phyloP scores from a whole-genome alignment of 2,797 vertebrate species.

The Coregonus suidteri region DNA sequence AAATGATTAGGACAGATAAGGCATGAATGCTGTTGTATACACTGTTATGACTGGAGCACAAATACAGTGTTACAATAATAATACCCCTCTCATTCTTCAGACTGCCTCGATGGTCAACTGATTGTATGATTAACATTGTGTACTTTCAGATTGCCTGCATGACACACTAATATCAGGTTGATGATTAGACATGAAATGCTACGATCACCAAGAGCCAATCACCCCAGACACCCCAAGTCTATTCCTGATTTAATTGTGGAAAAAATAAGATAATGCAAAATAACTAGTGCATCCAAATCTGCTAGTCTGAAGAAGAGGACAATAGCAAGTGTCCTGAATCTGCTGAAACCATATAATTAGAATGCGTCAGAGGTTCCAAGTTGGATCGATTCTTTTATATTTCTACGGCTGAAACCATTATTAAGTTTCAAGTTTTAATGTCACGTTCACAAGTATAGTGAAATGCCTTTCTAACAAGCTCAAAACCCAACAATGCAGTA shows the following conservation, averaged over 20 bases:
- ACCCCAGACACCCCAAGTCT: neutral
- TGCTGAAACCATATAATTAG: too few relatives aligned
- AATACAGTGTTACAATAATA: slow-evolving; percentile 9
- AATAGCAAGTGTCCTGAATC: too few relatives aligned
- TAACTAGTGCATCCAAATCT: neutral
- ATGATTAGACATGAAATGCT: neutral
- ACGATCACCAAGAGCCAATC: neutral
- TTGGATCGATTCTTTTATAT: too few relatives aligned
- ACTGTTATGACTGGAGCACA: slow-evolving; percentile 36
- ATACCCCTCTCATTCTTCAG: neutral
- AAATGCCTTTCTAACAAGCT: too few relatives aligned
- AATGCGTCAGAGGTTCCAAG: too few relatives aligned
- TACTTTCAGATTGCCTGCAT: neutral
- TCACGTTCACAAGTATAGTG: too few relatives aligned
- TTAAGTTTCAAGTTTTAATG: too few relatives aligned
- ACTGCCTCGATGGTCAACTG: neutral
- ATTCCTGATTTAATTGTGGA: neutral
- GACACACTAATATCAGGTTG: neutral
- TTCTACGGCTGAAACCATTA: too few relatives aligned
- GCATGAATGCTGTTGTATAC: slow-evolving; percentile 33
- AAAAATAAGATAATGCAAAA: neutral
- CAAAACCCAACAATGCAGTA: too few relatives aligned
- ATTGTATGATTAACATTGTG: neutral
- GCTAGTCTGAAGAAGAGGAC: neutral
- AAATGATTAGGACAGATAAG: slow-evolving; percentile 45